Base-by-base conservation (phyloP, 2,113 vertebrate species). In the Tetraodon nigroviridis region DNA sequence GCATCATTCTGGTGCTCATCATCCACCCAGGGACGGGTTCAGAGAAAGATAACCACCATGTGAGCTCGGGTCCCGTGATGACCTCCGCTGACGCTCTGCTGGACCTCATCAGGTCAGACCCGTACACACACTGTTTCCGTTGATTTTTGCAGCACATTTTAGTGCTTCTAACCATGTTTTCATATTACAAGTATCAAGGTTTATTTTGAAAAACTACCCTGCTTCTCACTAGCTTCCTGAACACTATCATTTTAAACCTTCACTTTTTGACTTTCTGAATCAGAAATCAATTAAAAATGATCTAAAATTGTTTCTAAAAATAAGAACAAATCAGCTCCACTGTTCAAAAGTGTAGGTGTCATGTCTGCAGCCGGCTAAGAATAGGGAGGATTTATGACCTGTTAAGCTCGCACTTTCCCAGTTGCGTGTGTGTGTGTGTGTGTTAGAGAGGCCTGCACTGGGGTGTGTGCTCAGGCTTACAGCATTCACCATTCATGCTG, bases 11-110 rank as follows among this genome's bases (percentile, higher is more conserved):
- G 0, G 94, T 94, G 52, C 69, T 92, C 61, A 88, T 87, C 80
- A 90, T 95, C 67, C 92, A 94, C 59, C 94, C 94, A 0, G 94
- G 94, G 0, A 84, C 80, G 0, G 93, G 92, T 2, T 88, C 91
- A 1, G 91, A 95, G 60, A 92, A 92, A 73, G 92, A 94, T 0
- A 18, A 85, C 12, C 82, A 86, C 62, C 86, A 88, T 32, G 15
- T 86, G 0, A 79, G 71, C 42, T 83, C 90, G 8, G 92, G 92
- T 1, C 85, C 84, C 2, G 91, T 94, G 15, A 91, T 94, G 57
- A 95, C 93, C 40, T 95, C 93, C 0, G 94, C 94, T 0, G 93
- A 95, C 0, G 94, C 94, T 0, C 73, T 94, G 21, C 90, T 95
- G 59, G 94, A 95, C 80, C 86, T 95, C 2, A 93, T 95, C 89